Conservation (phyloP, 2,113 vertebrate species). For the Cololabis saira region DNA sequence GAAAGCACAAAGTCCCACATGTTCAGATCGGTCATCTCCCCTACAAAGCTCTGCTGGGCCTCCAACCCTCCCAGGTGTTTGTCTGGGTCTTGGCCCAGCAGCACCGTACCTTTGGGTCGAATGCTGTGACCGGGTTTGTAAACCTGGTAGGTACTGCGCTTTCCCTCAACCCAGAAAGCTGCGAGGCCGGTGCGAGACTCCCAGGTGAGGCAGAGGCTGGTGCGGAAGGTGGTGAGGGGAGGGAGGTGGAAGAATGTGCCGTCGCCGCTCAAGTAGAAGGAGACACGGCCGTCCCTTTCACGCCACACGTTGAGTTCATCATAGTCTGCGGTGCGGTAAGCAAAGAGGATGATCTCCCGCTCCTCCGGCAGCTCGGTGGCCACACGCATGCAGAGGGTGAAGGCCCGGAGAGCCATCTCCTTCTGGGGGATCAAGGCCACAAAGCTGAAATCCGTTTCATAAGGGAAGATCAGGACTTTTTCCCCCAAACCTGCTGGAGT, state of each 20-base stretch:
- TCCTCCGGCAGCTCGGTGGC: conserved; percentile 79
- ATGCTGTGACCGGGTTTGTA: conserved; percentile 81
- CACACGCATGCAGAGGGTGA: conserved; percentile 83
- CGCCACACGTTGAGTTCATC: conserved; percentile 85
- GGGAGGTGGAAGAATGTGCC: conserved; percentile 76
- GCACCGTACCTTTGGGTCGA: conserved; percentile 69
- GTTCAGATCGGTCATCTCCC: conserved; percentile 83
- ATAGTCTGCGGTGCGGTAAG: conserved; percentile 80
- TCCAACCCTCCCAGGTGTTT: conserved; percentile 77
- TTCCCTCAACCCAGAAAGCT: conserved; percentile 80
- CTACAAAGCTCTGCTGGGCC: conserved; percentile 79
- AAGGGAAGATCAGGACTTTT: conserved; percentile 82
- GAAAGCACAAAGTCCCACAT: conserved; percentile 86
- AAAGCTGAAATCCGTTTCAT: conserved; percentile 82
- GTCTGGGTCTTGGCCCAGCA: conserved; percentile 83
- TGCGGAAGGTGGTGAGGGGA: conserved; percentile 77
- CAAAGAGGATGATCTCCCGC: conserved; percentile 82
- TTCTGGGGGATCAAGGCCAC: conserved; percentile 79
- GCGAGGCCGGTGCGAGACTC: conserved; percentile 76
- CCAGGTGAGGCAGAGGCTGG: conserved; percentile 85
- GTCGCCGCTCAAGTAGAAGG: conserved; percentile 80
- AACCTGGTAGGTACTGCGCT: conserved; percentile 80
- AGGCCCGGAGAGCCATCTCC: conserved; percentile 75
- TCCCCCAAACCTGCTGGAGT: conserved; percentile 71
- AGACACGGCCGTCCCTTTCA: conserved; percentile 76